phyloP scores from a whole-genome alignment of 1,140 invertebrate species.

The Calosoma granatense region DNA sequence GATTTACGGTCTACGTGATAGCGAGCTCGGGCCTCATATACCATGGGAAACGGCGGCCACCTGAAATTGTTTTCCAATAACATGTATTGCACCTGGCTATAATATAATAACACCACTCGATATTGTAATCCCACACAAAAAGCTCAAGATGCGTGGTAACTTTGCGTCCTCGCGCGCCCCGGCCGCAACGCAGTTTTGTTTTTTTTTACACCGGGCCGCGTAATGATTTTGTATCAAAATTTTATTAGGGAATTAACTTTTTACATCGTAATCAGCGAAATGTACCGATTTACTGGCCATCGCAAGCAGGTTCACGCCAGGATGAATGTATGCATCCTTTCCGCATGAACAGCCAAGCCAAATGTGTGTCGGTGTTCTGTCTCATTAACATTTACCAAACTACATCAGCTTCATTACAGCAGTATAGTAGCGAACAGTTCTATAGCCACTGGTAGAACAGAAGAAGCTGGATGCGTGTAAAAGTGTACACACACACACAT shows the following conservation, averaged over 20 bases:
- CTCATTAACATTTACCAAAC: too few species aligned
- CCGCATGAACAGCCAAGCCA: too few species aligned
- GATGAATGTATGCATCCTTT: too few species aligned
- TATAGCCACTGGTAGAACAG: too few species aligned
- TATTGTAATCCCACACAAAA: conserved; percentile 1
- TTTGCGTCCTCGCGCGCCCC: too few species aligned
- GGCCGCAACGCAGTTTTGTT: background rate
- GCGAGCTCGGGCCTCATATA: conserved; percentile 3
- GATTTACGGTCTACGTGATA: background rate
- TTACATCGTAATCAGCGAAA: background rate
- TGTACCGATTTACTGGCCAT: too few species aligned
- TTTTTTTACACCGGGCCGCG: background rate
- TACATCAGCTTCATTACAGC: too few species aligned
- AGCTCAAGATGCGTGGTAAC: background rate
- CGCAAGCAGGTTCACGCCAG: too few species aligned
- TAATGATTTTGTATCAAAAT: conserved; percentile 4
- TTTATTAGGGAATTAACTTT: conserved; percentile 3
- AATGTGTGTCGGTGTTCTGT: too few species aligned
- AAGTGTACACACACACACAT: background rate
- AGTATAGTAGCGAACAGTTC: too few species aligned
- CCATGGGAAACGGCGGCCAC: conserved; percentile 4
- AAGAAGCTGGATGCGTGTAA: too few species aligned
- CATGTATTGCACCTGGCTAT: conserved; percentile 5
- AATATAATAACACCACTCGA: background rate
- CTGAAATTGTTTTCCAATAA: conserved; percentile 9